Evolutionary conservation across 1,140 invertebrate genomes (phyloP), one percentile per base, ranked within the genome.

Genomic region (Dolichoris vasculosae): DNA sequence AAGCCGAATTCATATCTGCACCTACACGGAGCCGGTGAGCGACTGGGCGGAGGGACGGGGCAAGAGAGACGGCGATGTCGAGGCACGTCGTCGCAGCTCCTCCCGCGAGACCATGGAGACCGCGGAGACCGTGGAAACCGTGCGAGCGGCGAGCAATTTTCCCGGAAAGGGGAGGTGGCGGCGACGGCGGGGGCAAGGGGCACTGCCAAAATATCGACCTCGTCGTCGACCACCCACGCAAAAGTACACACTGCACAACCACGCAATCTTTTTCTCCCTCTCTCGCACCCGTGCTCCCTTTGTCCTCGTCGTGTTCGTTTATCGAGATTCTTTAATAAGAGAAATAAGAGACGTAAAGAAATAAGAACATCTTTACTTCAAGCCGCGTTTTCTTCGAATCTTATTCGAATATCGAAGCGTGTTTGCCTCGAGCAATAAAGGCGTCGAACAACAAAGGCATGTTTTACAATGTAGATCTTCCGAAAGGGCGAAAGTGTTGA

Each of bases 131-230:
- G 46, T 51, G 48, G 48, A 69, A 20, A 38, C 26, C 30, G 26
- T 64, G 59, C 43, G 43, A 46, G 59, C 11, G 59, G 26, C 26
- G n/a, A 11, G 59, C 23, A 30, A n/a, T 4, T 4, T n/a, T 23
- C 20, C 11, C 32, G 11, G 11, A 13, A 3, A 13, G 35, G 32
- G 17, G 11, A 2, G n/a, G 0, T 11, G 32, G 63, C 15, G 32
- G 30, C 2, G 30, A 4, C 13, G 30, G 35, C 11, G 32, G 26
- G 30, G 30, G 64, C n/a, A 46, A 43, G 64, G 46, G 23, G 32
- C 17, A 23, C 35, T 32, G 82, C 46, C 59, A 23, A 83, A 83
- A 64, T 83, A 83, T 83, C 82, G 71, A 83, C 48, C 81, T 20
- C n/a, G 63, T 40, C 63, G 63, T 81, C 48, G 30, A 26, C 55